Base-by-base conservation (phyloP, 2,888 invertebrate species). In the Esperia sulphurella region DNA sequence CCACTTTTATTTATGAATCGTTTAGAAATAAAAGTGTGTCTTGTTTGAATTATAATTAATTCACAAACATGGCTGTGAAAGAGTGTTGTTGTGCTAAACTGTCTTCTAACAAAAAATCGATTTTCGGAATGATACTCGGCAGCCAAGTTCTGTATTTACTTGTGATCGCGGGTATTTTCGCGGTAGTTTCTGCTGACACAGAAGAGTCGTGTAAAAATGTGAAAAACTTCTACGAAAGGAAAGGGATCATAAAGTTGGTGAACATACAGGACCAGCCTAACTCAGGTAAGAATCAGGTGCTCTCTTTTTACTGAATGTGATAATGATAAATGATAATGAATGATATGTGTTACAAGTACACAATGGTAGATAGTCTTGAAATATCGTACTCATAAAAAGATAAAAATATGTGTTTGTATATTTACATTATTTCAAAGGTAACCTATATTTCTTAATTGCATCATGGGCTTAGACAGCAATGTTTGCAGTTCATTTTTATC, bases 101-200 rank as follows among this genome's bases (percentile, higher is more conserved):
- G 83, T 83, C 83, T 75, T 72, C 75, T 76, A 82, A 80, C 80
- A 83, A 84, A 84, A 88, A 88, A 89, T 89, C 89, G 88, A 89
- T 89, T 89, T 82, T 84, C 62, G 83, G 84, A 78, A 83, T 82
- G 72, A 77, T 79, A 80, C 83, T 85, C 81, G 69, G 70, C 70
- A 81, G 75, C 76, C 79, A 79, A 83, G 83, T 85, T 77, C 72
- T 87, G 72, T 83, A 75, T 84, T 78, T 86, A 75, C 65, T 84
- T 67, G 74, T 85, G 69, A 69, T 79, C 67, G 74, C 76, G 62
- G 79, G 79, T 73, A 75, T 79, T 58, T 65, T 88, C 62, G 74
- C 75, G 58, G 71, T 71, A 58, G 71, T 77, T 60, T 78, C 75
- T 52, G 79, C 80, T 50, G 85, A 85, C 61, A 63, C 71, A 52